phyloP scores from a whole-genome alignment of 2,113 vertebrate genomes.

The Atractosteus spatula region DNA sequence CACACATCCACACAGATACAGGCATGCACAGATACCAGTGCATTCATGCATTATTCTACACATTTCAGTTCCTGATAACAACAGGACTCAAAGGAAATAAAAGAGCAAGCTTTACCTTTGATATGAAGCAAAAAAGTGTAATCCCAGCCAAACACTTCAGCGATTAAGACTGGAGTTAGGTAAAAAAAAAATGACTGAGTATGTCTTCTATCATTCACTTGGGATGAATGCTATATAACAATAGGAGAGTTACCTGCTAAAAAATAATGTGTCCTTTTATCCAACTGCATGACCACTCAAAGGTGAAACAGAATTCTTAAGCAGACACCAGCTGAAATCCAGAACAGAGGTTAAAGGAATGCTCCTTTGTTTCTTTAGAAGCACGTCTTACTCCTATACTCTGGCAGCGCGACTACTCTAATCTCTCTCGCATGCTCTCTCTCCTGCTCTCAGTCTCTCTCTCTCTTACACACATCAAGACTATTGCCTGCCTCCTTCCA shows the following conservation, averaged over 20 bases:
- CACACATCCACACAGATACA: background rate
- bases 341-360: background rate
- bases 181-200: no score
- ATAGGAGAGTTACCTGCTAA: no score
- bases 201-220: no score
- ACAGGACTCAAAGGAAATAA: background rate
- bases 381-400: background rate
- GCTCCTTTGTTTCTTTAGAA: slow-evolving; percentile 2
- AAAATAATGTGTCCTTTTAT: no score
- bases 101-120: slow-evolving; percentile 8
- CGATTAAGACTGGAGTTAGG: no score
- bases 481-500: slow-evolving; percentile 3
- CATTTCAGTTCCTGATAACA: no score
- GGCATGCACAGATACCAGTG: no score
- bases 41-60: background rate
- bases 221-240: no score
- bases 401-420: slow-evolving; percentile 2
- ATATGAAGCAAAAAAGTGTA: no score
- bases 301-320: no score
- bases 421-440: background rate
- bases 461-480: slow-evolving; percentile 15
- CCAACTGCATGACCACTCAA: no score
- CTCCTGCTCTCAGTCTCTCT: background rate
- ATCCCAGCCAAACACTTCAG: no score
- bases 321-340: background rate